Percentiles rank a stretch among this genome's conserved stretches.
These are phyloP conservation scores for Cygnus atratus DNA, from an alignment of 2,113 vertebrate species.

Conservation along the genomic window DNA sequence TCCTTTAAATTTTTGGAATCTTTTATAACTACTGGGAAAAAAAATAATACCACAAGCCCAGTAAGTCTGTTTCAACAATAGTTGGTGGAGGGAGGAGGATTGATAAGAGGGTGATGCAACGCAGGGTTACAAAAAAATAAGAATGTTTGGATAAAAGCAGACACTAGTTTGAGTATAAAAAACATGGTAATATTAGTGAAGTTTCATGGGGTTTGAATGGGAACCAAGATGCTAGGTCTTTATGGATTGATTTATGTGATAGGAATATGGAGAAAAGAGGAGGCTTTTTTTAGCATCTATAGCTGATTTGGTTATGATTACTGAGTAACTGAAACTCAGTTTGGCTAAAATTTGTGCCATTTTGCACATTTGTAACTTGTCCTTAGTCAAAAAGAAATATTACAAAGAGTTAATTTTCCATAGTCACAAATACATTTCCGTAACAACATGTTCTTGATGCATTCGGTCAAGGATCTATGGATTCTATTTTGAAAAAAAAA, in stretches of 20 bases:
- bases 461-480: background rate
- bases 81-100: background rate
- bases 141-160: background rate
- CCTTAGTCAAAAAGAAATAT: constrained; percentile 48
- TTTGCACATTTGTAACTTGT: constrained; percentile 37
- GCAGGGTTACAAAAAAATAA: background rate
- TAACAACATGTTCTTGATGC: background rate
- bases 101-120: background rate
- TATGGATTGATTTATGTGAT: background rate
- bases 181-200: background rate
- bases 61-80: background rate
- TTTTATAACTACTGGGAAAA: background rate
- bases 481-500: too few relatives aligned
- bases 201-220: background rate
- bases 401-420: constrained; percentile 34
- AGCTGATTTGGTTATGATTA: constrained; percentile 59
- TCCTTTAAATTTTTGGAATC: background rate
- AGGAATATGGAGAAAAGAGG: constrained; percentile 24
- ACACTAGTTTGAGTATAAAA: background rate
- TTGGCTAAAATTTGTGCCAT: constrained; percentile 32
- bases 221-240: background rate
- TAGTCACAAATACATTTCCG: background rate
- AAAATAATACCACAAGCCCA: background rate
- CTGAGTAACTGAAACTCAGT: constrained; percentile 29
- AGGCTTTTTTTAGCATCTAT: constrained; percentile 44